Conservation (phyloP, 2,888 invertebrate genomes). For the Drosophila macrospina region DNA sequence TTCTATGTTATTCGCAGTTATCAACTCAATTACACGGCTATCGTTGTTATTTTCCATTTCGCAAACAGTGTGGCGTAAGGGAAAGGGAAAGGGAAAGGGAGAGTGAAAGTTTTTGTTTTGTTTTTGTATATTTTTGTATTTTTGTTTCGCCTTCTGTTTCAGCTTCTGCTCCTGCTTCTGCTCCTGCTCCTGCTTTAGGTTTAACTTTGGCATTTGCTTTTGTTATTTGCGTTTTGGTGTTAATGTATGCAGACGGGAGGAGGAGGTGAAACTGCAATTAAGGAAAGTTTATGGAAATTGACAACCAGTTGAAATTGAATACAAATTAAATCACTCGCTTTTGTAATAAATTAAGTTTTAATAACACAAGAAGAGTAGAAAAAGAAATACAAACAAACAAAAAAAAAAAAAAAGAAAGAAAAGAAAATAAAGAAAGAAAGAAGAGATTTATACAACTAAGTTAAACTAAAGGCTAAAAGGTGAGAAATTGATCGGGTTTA, state of each 20-base stretch:
- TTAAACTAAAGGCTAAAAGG: slow-evolving; percentile 10
- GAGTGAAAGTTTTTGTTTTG: slow-evolving; percentile 14
- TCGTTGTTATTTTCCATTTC: slow-evolving; percentile 21
- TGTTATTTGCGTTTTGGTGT: slow-evolving; percentile 3
- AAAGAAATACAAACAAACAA: no score
- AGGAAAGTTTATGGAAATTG: slow-evolving; percentile 52
- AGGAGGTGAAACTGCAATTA: slow-evolving; percentile 43
- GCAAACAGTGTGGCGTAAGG: not conserved
- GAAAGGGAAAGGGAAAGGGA: not conserved
- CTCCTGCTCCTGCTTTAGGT: not conserved
- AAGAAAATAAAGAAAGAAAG: not conserved
- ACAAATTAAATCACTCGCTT: slow-evolving; percentile 53
- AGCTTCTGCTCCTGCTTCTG: not conserved
- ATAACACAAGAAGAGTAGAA: slow-evolving; percentile 35
- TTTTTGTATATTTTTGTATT: slow-evolving; percentile 1
- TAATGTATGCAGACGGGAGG: slow-evolving; percentile 47
- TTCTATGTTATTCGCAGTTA: slow-evolving; percentile 37
- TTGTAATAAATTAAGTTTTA: slow-evolving; percentile 75
- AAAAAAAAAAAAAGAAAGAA: not conserved
- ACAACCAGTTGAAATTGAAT: slow-evolving; percentile 60
- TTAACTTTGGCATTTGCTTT: slow-evolving; percentile 3
- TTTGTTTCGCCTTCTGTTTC: not conserved
- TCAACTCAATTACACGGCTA: slow-evolving; percentile 50
- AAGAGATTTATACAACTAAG: slow-evolving; percentile 8
- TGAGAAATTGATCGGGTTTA: slow-evolving; percentile 28